A percentile compares a stretch with the other conserved stretches of the same genome.
phyloP scores from a whole-genome alignment of 1,140 invertebrate species.

The Drosophila bocqueti region DNA sequence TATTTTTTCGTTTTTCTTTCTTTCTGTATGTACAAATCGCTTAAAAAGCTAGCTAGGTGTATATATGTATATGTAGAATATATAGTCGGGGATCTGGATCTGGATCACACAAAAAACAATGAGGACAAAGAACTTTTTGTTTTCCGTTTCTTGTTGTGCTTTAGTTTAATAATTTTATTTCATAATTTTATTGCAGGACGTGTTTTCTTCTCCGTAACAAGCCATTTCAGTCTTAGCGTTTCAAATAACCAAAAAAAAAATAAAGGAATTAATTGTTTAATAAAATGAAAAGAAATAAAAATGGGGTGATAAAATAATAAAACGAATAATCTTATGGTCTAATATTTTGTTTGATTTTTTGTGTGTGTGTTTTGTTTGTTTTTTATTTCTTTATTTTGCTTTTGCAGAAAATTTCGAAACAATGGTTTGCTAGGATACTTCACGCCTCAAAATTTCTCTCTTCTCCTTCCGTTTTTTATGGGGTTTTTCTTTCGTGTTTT shows the following conservation, averaged over 20 bases:
- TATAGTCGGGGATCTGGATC: constrained; percentile 67
- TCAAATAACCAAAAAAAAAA: constrained; percentile 82
- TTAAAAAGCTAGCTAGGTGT: constrained; percentile 60
- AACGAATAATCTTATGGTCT: constrained; percentile 63
- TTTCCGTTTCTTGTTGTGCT: constrained; percentile 45
- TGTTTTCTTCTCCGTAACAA: constrained; percentile 80
- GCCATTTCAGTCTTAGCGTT: constrained; percentile 84
- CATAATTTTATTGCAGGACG: constrained; percentile 66
- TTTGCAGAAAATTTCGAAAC: constrained; percentile 73
- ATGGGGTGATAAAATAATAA: constrained; percentile 35
- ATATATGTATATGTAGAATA: constrained; percentile 27
- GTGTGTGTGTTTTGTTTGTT: constrained; percentile 37
- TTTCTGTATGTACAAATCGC: constrained; percentile 64
- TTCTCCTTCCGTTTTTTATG: constrained; percentile 17
- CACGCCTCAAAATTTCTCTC: constrained; percentile 57
- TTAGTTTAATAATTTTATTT: constrained; percentile 38
- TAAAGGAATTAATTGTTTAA: constrained; percentile 55
- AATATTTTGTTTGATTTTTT: constrained; percentile 49
- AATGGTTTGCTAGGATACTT: constrained; percentile 77
- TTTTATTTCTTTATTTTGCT: constrained; percentile 61
- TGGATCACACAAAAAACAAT: constrained; percentile 64
- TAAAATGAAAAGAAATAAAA: constrained; percentile 47
- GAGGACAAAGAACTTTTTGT: constrained; percentile 44
- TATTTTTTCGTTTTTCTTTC: constrained; percentile 25
- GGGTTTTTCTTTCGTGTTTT: constrained; percentile 31